Conservation (phyloP, 1,140 invertebrate genomes). For the Drosophila parvula region DNA sequence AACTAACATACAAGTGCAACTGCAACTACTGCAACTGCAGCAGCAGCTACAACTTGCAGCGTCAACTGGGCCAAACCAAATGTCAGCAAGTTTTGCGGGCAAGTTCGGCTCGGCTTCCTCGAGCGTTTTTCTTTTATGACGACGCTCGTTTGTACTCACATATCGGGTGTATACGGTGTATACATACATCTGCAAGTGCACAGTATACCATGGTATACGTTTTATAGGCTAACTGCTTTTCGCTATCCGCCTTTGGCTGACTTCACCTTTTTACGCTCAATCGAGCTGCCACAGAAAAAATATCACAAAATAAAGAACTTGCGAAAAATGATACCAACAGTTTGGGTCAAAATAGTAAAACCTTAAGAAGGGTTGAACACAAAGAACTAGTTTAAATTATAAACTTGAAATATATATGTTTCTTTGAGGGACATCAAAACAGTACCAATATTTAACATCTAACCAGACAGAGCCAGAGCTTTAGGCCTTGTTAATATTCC, state of each 20-base stretch:
- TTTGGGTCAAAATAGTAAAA: background rate
- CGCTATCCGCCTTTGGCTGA: conserved; percentile 63
- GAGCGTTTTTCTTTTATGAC: conserved; percentile 46
- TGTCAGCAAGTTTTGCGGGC: conserved; percentile 71
- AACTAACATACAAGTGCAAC: conserved; percentile 24
- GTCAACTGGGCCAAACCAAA: conserved; percentile 68
- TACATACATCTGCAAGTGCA: conserved; percentile 29
- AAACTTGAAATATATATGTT: background rate
- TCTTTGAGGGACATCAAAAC: no score
- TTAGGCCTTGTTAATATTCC: no score
- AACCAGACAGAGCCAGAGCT: no score
- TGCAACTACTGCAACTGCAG: conserved; percentile 24
- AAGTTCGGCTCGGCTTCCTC: conserved; percentile 43
- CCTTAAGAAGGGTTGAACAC: background rate
- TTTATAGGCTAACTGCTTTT: conserved; percentile 77
- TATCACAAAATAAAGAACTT: conserved; percentile 13
- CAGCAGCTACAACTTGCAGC: conserved; percentile 48
- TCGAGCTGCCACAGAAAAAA: conserved; percentile 35
- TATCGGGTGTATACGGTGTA: conserved; percentile 22
- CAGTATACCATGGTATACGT: conserved; percentile 26
- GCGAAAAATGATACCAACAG: conserved; percentile 15
- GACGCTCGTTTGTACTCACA: conserved; percentile 26
- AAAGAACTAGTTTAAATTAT: background rate
- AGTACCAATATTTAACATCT: no score
- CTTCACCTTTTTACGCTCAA: conserved; percentile 72